Conservation (phyloP, 2,888 invertebrate genomes). For the Ptychoptera albimana region DNA sequence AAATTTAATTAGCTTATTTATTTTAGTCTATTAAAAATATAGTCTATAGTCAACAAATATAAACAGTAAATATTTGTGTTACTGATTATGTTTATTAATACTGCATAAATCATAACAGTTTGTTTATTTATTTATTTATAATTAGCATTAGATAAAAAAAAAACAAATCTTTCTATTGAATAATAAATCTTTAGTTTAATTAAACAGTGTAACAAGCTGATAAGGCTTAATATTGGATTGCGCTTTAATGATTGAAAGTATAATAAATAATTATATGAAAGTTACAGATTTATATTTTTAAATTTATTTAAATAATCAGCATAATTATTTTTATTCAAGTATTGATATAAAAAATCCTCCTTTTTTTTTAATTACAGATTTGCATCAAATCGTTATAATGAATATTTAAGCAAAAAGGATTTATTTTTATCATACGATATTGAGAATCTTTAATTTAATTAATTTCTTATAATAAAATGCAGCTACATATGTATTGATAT, state of each 20-base stretch:
- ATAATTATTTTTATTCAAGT: not conserved
- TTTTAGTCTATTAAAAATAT: no score
- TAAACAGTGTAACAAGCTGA: not conserved
- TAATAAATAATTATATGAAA: not conserved
- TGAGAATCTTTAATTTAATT: no score
- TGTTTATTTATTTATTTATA: no score
- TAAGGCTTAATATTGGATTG: not conserved
- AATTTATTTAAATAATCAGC: slow-evolving; percentile 1
- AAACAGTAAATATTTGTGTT: no score
- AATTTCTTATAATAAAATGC: no score
- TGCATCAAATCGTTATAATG: slow-evolving; percentile 51
- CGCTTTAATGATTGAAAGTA: not conserved
- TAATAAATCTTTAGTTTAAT: not conserved
- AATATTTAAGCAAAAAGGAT: slow-evolving; percentile 52
- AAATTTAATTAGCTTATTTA: slow-evolving; percentile 2
- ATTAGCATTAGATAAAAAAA: no score
- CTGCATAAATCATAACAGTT: no score
- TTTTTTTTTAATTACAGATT: slow-evolving; percentile 35
- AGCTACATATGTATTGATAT: no score
- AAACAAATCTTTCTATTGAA: no score
- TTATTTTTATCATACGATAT: slow-evolving; percentile 29
- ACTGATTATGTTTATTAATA: no score
- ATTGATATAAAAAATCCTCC: slow-evolving; percentile 3
- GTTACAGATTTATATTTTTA: no score
- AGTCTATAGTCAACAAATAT: no score